Percentiles rank a stretch among this genome's conserved stretches.
Evolutionary conservation across 2,797 vertebrate genomes (phyloP).

Genomic region (Echeneis naucrates): DNA sequence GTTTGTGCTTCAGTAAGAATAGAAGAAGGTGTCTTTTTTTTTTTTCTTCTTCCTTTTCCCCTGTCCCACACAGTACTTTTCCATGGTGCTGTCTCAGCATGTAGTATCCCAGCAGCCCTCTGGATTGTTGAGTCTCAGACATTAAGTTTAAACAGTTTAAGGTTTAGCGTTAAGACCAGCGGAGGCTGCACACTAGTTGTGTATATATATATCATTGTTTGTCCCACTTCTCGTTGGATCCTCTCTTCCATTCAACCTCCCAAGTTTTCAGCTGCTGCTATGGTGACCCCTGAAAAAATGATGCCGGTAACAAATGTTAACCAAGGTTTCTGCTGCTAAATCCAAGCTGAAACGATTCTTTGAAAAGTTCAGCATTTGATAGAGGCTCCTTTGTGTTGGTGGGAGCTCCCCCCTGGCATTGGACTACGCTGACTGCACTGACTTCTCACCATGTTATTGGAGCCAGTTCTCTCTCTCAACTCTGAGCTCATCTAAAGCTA

Average conservation of each 20-base stretch:
- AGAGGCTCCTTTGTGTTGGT: conserved; percentile 75
- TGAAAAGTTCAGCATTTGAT: conserved; percentile 59
- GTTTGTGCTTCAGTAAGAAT: conserved; percentile 40
- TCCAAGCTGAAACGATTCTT: conserved; percentile 67
- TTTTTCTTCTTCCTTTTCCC: too few relatives aligned
- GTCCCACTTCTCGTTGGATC: conserved; percentile 21
- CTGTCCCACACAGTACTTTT: conserved; percentile 66
- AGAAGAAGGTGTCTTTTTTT: conserved; percentile 50
- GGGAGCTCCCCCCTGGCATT: conserved; percentile 67
- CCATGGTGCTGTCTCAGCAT: conserved; percentile 53
- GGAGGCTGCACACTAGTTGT: conserved; percentile 11
- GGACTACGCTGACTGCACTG: conserved; percentile 52
- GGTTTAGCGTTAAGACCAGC: conserved; percentile 43
- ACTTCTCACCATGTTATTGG: conserved; percentile 74
- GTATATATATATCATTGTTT: conserved; percentile 31
- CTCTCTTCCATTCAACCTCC: conserved; percentile 30
- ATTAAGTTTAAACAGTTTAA: conserved; percentile 47
- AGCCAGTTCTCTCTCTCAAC: conserved; percentile 60
- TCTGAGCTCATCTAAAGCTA: conserved; percentile 72
- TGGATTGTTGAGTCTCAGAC: conserved; percentile 48
- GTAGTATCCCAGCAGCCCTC: conserved; percentile 30
- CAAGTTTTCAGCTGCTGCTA: conserved; percentile 69
- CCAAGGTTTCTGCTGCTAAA: conserved; percentile 56
- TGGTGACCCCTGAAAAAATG: conserved; percentile 58
- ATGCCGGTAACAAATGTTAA: conserved; percentile 49